A percentile compares a stretch with the other conserved stretches of the same genome.
Evolutionary conservation across 2,113 vertebrate genomes (phyloP).

Genomic region (Neogobius melanostomus): DNA sequence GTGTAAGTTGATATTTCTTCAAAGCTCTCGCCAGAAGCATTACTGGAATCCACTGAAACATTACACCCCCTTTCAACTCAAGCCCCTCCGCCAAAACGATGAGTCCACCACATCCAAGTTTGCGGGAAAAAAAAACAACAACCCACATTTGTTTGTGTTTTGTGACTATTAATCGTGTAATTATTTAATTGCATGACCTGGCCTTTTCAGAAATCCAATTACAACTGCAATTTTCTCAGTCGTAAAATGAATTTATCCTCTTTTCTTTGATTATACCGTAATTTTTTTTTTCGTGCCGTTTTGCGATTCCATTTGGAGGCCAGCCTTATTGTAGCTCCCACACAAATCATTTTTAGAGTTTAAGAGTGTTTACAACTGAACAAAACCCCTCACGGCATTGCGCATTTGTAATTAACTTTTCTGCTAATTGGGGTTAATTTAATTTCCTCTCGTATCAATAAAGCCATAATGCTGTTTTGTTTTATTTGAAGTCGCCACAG

Average conservation of each 20-base stretch:
- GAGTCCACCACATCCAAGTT: neutral
- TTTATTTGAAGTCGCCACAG: conserved; percentile 8
- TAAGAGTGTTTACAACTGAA: conserved; percentile 10
- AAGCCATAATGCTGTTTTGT: neutral
- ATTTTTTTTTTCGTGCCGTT: neutral
- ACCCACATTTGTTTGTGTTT: no score
- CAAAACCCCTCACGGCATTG: conserved; percentile 10
- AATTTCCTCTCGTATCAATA: conserved; percentile 14
- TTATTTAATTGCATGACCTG: neutral
- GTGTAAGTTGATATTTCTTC: conserved; percentile 3
- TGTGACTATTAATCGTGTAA: neutral
- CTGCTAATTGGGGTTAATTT: conserved; percentile 13
- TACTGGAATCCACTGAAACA: neutral
- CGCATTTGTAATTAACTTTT: conserved; percentile 3
- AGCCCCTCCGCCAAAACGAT: neutral
- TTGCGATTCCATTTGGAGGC: conserved; percentile 23
- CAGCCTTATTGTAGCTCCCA: conserved; percentile 9
- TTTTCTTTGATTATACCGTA: neutral
- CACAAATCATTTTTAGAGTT: neutral
- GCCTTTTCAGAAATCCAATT: neutral
- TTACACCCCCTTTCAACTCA: conserved; percentile 1
- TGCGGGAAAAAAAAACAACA: neutral
- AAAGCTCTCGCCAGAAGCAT: neutral
- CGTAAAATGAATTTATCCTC: no score
- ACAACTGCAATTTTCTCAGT: no score